These are phyloP conservation scores for Cerastis leucographa DNA, from an alignment of 2,888 invertebrate species.

Conservation along the genomic window DNA sequence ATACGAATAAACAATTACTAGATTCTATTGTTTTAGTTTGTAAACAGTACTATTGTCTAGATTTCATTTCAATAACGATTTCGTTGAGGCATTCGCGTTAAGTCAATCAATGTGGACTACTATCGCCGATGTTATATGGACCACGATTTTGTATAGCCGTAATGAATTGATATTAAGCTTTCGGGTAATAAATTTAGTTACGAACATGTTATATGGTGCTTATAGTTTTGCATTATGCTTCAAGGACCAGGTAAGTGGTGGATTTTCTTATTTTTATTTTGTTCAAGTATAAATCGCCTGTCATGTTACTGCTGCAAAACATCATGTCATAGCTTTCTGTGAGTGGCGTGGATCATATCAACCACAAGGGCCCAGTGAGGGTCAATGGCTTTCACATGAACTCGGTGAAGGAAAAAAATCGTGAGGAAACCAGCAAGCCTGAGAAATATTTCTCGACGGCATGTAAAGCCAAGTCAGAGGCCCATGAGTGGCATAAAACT, in stretches of 20 bases:
- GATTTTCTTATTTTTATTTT: neutral
- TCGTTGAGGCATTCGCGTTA: constrained; percentile 17
- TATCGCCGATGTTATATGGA: constrained; percentile 16
- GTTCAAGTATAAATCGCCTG: neutral
- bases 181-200: constrained; percentile 28
- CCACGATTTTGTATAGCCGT: constrained; percentile 13
- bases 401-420: no score
- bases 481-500: no score
- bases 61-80: constrained; percentile 2
- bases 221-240: constrained; percentile 30
- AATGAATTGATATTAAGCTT: constrained; percentile 47
- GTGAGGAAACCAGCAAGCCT: no score
- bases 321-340: neutral
- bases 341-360: neutral
- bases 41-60: constrained; percentile 34
- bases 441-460: no score
- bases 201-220: constrained; percentile 47
- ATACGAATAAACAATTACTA: constrained; percentile 12
- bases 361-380: neutral
- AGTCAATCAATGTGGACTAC: constrained; percentile 44
- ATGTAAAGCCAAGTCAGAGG: no score
- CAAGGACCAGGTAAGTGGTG: constrained; percentile 44
- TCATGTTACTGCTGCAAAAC: neutral
- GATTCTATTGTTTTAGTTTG: constrained; percentile 1
- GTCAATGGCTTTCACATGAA: neutral